These are phyloP conservation scores for Sorex maritimensis DNA, from an alignment of 2,797 vertebrate genomes.

Conservation along the genomic window DNA sequence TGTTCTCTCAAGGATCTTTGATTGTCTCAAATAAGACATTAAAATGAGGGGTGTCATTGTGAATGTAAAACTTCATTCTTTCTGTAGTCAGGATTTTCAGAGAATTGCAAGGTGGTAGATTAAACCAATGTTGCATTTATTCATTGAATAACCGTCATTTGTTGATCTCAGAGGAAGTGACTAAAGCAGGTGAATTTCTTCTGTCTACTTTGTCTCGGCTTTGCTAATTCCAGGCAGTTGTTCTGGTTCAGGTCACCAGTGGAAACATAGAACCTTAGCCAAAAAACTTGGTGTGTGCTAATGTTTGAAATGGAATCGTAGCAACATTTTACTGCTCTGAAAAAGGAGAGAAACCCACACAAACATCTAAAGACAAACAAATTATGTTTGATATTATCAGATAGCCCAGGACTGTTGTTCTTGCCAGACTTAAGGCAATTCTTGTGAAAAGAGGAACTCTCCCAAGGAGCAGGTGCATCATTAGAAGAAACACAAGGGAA, in stretches of 20 bases:
- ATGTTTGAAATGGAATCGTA: constrained; percentile 74
- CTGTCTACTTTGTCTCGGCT: constrained; percentile 38
- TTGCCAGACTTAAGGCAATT: constrained; percentile 79
- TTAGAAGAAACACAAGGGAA: constrained; percentile 84
- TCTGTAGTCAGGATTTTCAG: not conserved
- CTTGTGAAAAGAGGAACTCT: constrained; percentile 81
- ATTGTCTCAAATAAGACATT: constrained; percentile 2
- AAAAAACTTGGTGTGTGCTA: constrained; percentile 37
- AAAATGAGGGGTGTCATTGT: constrained; percentile 16
- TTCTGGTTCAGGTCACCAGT: constrained; percentile 54
- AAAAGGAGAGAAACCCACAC: constrained; percentile 69
- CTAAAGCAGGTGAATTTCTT: constrained; percentile 44
- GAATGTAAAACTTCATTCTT: constrained; percentile 31
- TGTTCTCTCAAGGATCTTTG: constrained; percentile 5
- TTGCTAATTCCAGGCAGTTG: constrained; percentile 45
- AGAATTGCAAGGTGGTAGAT: constrained; percentile 16
- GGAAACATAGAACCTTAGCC: constrained; percentile 75
- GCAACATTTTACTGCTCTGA: constrained; percentile 61
- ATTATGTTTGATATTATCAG: constrained; percentile 80
- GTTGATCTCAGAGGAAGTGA: constrained; percentile 36
- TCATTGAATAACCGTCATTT: constrained; percentile 28
- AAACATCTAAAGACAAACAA: constrained; percentile 81
- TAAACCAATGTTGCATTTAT: not conserved
- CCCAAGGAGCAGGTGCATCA: constrained; percentile 85
- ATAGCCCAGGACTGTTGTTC: constrained; percentile 47